Evolutionary conservation across 2,113 vertebrate species (phyloP).

Genomic region (Chaetorhynchus papuensis): DNA sequence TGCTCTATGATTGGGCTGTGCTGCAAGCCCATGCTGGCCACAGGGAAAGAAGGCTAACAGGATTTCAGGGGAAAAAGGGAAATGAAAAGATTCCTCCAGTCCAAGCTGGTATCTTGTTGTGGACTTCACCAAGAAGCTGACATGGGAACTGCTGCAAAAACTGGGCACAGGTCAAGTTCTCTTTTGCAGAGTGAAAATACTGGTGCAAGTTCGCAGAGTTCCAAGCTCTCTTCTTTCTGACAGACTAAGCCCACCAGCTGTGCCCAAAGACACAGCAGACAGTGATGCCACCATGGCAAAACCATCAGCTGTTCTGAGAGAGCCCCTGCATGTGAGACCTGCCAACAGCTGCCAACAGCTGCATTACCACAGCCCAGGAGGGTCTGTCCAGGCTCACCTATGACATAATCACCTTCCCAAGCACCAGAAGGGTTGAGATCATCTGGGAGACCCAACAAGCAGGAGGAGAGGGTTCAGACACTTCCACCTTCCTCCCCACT

Average conservation of each 20-base stretch:
- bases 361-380: not conserved
- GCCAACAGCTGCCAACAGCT: not conserved
- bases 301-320: not conserved
- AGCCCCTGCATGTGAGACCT: not conserved
- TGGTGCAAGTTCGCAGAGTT: not conserved
- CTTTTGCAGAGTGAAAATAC: not conserved
- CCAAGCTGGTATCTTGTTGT: not conserved
- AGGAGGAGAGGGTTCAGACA: not conserved
- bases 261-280: not conserved
- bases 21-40: not conserved
- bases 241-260: not conserved
- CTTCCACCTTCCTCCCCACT: not conserved
- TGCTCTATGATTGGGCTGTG: rapidly evolving
- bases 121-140: not conserved
- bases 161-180: not conserved
- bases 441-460: not conserved
- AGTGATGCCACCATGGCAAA: not conserved
- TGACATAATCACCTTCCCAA: not conserved
- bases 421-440: not conserved
- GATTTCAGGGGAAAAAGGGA: not conserved
- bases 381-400: not conserved
- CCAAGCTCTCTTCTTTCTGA: not conserved
- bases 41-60: not conserved
- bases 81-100: not conserved
- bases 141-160: not conserved